These are phyloP conservation scores for Augochlora pura DNA, from an alignment of 1,140 invertebrate species.

Conservation along the genomic window DNA sequence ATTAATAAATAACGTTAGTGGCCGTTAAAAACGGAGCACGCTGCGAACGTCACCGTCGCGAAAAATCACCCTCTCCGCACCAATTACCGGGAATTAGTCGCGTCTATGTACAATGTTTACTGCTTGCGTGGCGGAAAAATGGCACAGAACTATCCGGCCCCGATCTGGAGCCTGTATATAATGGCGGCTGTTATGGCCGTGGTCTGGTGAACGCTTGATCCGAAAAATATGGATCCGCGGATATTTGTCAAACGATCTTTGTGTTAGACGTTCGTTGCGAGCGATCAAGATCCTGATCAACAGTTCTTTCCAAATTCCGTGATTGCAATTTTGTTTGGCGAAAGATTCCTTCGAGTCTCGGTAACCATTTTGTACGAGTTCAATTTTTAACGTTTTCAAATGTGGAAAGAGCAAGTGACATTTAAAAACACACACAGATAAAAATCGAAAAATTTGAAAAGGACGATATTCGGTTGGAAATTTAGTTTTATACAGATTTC, in stretches of 20 bases:
- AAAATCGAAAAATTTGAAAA: no score
- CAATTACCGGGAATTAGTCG: neutral
- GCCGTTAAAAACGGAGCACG: neutral
- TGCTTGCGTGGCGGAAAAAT: neutral
- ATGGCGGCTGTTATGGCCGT: neutral
- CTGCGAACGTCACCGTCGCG: neutral
- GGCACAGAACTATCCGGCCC: constrained; percentile 4
- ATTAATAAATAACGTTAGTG: neutral
- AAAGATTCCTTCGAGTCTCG: neutral
- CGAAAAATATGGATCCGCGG: neutral
- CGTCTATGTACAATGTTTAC: constrained; percentile 7
- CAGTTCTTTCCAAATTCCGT: neutral
- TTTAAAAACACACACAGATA: no score
- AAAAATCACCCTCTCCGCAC: neutral
- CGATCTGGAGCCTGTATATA: neutral
- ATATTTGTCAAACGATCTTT: neutral
- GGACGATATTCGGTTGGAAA: no score
- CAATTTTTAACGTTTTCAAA: no score
- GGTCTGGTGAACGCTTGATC: neutral
- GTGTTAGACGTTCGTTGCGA: neutral
- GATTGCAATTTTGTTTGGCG: neutral
- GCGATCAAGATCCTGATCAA: neutral
- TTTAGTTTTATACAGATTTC: no score
- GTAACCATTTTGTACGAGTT: no score
- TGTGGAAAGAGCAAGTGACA: no score